Evolutionary conservation across 2,797 vertebrate genomes (phyloP).

Genomic region (Clarias laeviceps): DNA sequence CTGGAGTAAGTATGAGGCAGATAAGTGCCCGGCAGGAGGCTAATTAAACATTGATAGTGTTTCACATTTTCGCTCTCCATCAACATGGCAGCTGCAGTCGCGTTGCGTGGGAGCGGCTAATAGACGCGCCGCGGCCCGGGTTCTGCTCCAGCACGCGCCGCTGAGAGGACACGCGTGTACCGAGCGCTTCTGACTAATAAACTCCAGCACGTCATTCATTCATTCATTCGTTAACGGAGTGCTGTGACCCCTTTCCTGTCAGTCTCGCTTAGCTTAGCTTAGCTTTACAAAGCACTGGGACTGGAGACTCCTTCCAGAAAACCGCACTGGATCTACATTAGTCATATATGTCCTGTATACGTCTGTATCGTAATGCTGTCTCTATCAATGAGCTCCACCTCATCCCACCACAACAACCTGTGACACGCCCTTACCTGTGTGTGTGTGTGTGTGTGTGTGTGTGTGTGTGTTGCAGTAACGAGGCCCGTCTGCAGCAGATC

Average conservation of each 20-base stretch:
- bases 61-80: conserved; percentile 89
- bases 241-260: not conserved
- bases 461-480: conserved; percentile 63
- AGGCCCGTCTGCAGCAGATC: conserved; percentile 81
- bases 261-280: not conserved
- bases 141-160: not conserved
- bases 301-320: not conserved
- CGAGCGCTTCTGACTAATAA: too few species aligned
- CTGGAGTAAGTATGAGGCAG: conserved; percentile 16
- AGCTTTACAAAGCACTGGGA: not conserved
- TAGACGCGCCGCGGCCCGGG: not conserved
- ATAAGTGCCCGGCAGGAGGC: conserved; percentile 63
- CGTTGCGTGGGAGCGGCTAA: conserved; percentile 79
- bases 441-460: not conserved
- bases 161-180: not conserved
- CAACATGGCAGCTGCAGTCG: conserved; percentile 97
- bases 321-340: not conserved
- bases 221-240: too few species aligned
- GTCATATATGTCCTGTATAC: too few species aligned
- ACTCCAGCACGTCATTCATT: not conserved
- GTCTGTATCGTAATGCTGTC: too few species aligned
- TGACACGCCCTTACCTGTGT: not conserved
- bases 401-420: too few species aligned
- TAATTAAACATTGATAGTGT: conserved; percentile 97
- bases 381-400: not conserved